Evolutionary conservation across 2,113 vertebrate genomes (phyloP), one percentile per base, ranked within the genome.

Genomic region (Dromaius novaehollandiae): DNA sequence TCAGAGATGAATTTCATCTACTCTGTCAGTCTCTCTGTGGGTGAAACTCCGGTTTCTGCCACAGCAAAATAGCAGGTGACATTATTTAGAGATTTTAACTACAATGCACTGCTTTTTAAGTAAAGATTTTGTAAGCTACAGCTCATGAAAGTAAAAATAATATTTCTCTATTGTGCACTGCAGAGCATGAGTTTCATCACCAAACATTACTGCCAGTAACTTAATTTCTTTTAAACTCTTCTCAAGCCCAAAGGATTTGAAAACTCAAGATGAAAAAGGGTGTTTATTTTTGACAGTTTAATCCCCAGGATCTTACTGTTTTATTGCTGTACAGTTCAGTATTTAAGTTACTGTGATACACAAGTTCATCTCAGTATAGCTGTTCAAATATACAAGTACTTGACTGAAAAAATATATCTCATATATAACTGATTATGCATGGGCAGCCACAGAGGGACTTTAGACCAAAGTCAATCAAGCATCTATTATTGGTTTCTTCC

Each of bases 141-240:
- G 8, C 42, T 90, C 58, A 70, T 84, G 70, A 92, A 97, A 97
- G 94, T 86, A 69, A 95, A 92, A 95, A 96, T 80, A 95, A 88
- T 94, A 96, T 97, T 96, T 97, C 92, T 86, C 2, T 88, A 90
- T 75, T 74, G 42, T 66, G 44, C 61, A 79, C 50, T 40, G 50
- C 40, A 93, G 71, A 89, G 20, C 42, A 51, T 32, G 61, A 88
- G 82, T 95, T 95, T 96, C 88, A 91, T 88, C 76, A 80, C 48
- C 88, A 94, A 97, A 88, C 74, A 82, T 93, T 97, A 94, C 63
- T 75, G 55, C 26, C 56, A 66, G 61, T 91, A 95, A 91, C 83
- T 97, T 95, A 83, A 96, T 94, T 89, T 95, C 46, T 91, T 97
- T 95, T 89, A 86, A 94, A 92, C 26, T 83, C 86, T 78, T 91